Evolutionary conservation across 2,113 vertebrate species (phyloP).

Genomic region (Podocnemis expansa): DNA sequence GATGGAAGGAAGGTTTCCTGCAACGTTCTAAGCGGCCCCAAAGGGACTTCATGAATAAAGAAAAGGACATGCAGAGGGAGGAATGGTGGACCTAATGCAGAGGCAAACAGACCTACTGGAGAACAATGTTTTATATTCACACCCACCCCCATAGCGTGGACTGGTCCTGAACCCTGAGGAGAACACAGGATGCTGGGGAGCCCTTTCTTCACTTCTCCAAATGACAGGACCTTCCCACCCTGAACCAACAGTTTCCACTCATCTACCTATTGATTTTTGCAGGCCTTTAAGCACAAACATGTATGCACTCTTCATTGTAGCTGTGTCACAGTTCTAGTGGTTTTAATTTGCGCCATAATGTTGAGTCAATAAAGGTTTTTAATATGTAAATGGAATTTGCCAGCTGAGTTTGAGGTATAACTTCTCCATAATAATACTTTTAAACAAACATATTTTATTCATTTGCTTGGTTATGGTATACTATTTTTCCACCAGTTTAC

Average conservation of each 20-base stretch:
- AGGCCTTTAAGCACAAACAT: background rate
- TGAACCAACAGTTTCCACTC: background rate
- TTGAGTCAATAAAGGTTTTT: background rate
- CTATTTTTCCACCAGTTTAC: background rate
- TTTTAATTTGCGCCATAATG: background rate
- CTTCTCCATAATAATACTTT: background rate
- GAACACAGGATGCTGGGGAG: background rate
- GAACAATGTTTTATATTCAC: background rate
- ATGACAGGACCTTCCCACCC: background rate
- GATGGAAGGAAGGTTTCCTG: background rate
- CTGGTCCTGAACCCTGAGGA: background rate
- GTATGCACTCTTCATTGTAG: background rate
- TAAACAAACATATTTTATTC: background rate
- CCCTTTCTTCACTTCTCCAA: background rate
- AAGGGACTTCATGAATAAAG: background rate
- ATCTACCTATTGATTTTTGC: background rate
- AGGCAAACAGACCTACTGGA: background rate
- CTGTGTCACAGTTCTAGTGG: background rate
- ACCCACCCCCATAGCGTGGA: background rate
- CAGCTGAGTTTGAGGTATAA: background rate
- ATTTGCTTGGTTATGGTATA: background rate
- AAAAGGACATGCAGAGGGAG: background rate
- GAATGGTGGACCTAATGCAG: background rate
- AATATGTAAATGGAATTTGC: background rate
- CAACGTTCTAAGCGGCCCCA: background rate